Conservation (phyloP, 2,888 invertebrate genomes). For the Amphimallon solstitiale region DNA sequence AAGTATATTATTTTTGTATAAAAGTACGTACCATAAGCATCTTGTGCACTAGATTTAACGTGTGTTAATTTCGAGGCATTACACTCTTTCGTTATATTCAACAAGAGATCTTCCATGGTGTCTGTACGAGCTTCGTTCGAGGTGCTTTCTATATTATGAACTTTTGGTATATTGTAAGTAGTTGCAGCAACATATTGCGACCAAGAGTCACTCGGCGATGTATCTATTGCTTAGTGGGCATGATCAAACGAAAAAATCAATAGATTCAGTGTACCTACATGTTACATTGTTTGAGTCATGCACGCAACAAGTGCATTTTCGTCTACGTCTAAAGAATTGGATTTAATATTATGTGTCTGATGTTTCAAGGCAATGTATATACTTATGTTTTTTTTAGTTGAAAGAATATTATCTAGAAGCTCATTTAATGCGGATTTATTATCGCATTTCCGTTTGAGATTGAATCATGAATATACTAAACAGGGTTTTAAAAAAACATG, state of each 20-base stretch:
- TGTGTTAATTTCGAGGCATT: slow-evolving; percentile 79
- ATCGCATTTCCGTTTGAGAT: slow-evolving; percentile 18
- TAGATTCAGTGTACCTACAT: slow-evolving; percentile 7
- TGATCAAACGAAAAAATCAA: slow-evolving; percentile 25
- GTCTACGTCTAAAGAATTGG: too few species aligned
- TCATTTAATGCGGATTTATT: background rate
- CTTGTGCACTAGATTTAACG: slow-evolving; percentile 84
- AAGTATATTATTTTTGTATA: background rate
- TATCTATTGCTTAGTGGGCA: slow-evolving; percentile 19
- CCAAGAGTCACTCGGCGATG: slow-evolving; percentile 22
- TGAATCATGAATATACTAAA: background rate
- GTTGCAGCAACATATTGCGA: slow-evolving; percentile 21
- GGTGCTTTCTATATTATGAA: background rate
- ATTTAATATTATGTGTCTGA: too few species aligned
- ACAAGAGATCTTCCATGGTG: slow-evolving; percentile 86
- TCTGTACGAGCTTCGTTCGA: background rate
- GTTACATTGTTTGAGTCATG: background rate
- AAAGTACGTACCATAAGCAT: slow-evolving; percentile 79
- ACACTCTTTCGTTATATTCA: slow-evolving; percentile 86
- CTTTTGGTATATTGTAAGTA: background rate
- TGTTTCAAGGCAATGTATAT: too few species aligned
- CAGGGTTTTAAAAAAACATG: too few species aligned
- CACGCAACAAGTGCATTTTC: slow-evolving; percentile 14
- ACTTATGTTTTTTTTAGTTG: too few species aligned
- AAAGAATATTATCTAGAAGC: too few species aligned